These are phyloP conservation scores for Augochlorella aurata DNA, from an alignment of 2,888 invertebrate genomes.

Conservation along the genomic window DNA sequence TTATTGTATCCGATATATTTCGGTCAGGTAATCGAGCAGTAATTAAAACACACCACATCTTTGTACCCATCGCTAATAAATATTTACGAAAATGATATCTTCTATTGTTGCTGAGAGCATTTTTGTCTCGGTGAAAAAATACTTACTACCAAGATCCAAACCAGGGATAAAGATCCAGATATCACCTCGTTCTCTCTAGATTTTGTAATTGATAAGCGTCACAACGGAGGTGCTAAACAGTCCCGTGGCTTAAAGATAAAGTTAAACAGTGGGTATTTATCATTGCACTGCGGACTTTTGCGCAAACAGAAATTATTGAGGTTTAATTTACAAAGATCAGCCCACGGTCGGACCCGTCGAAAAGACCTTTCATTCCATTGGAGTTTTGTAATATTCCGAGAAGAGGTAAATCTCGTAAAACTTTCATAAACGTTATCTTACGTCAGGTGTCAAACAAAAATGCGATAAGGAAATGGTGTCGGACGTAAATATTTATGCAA, in stretches of 20 bases:
- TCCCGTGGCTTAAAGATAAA: not conserved
- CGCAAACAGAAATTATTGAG: not conserved
- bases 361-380: not conserved
- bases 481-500: not conserved
- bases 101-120: not conserved
- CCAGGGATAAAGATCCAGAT: not conserved
- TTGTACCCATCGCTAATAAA: too few relatives aligned
- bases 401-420: not conserved
- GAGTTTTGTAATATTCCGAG: not conserved
- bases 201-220: not conserved
- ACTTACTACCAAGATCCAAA: not conserved
- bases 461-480: not conserved
- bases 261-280: not conserved
- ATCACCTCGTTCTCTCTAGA: not conserved
- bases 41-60: too few relatives aligned
- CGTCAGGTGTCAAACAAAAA: not conserved
- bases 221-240: not conserved
- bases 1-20: not conserved
- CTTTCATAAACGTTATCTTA: not conserved
- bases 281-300: not conserved
- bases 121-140: not conserved
- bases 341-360: not conserved
- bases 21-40: too few relatives aligned
- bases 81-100: not conserved
- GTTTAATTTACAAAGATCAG: not conserved